Evolutionary conservation across 2,888 invertebrate species (phyloP), one percentile per base, ranked within the genome.

Genomic region (Criorhina ranunculi): DNA sequence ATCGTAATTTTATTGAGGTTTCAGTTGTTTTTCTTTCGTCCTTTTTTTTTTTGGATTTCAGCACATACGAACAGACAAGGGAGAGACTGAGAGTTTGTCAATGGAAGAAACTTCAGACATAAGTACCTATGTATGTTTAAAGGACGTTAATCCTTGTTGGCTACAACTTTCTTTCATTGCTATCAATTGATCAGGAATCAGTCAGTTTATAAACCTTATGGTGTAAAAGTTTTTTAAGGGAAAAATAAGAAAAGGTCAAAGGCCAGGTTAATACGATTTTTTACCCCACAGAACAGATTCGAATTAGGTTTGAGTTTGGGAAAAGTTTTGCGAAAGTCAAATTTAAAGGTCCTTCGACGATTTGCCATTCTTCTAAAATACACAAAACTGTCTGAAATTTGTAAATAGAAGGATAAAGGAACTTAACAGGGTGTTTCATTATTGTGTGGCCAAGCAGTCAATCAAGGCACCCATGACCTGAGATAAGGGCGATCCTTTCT

Each of bases 151-250:
- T 49, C 29, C 29, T 29, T 49, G 49, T 49, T 24, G n/a, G n/a
- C 5, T 55, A 35, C 15, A 55, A 35, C 33, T 17, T 55, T 12
- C 33, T 55, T 33, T 31, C 12, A 31, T 53, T 15, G 33, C 53
- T 33, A 51, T 15, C 33, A 15, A 1, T 33, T 33, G 5, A 15
- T 33, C 15, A 9, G 49, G 24, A 49, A 49, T 42, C 1, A 6
- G 44, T 44, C 15, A 17, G 17, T 44, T 44, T 2, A 1, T 44
- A 8, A 7, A 11, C 4, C 2, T 5, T n/a, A 2, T 24, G 19
- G 1, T 19, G 7, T 4, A 1, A 24, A 24, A 49, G 5, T 5
- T 19, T 49, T 49, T 0, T 24, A 24, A 24, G 49, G 24, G 24
- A 11, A 19, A 51, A 51, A n/a, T 29, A 29, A 51, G 12, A 5